Evolutionary conservation across 1,140 invertebrate species (phyloP), one percentile per base, ranked within the genome.

Genomic region (Gryllus bimaculatus): DNA sequence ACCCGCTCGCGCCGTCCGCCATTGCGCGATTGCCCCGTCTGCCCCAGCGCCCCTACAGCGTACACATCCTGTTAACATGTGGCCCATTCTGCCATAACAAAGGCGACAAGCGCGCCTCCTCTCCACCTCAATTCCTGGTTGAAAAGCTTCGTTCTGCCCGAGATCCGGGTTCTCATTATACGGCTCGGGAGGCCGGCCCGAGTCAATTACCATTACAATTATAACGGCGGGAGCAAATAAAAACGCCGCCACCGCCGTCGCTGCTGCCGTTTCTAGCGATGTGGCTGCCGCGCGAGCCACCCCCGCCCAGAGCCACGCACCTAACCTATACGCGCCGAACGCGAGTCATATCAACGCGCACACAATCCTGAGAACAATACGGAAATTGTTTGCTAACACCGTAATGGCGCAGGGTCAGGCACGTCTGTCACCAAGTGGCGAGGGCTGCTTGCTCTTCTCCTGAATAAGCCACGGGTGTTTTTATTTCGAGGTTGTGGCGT

Each of bases 11-110:
- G 18, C 54, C 10, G 54, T 66, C 54, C 10, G 54, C 18, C 10
- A 7, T 18, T 66, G 54, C 54, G 2, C 54, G 10, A 1, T 39
- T 5, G 26, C 26, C 26, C 26, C 26, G 26, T 39, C 26, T 39
- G 26, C 26, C 26, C 26, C 26, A 39, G 26, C 26, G 26, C 26
- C 26, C 26, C 10, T 18, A 66, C 54, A 66, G 7, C 54, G 18
- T 66, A 66, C 54, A 66, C 54, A 66, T 66, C 54, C 54, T 66
- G 54, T 66, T 66, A 66, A 66, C 54, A 66, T 66, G 54, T 66
- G 54, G 54, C 54, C 54, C 54, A 66, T 66, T 66, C 54, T 66
- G 18, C 54, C 54, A 66, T 7, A 66, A 66, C 54, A 66, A 66
- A 66, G 54, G 54, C 54, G 54, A 66, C 54, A 66, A 66, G 54